Evolutionary conservation across 2,888 invertebrate genomes (phyloP).

Genomic region (Caenorhabditis sp.): DNA sequence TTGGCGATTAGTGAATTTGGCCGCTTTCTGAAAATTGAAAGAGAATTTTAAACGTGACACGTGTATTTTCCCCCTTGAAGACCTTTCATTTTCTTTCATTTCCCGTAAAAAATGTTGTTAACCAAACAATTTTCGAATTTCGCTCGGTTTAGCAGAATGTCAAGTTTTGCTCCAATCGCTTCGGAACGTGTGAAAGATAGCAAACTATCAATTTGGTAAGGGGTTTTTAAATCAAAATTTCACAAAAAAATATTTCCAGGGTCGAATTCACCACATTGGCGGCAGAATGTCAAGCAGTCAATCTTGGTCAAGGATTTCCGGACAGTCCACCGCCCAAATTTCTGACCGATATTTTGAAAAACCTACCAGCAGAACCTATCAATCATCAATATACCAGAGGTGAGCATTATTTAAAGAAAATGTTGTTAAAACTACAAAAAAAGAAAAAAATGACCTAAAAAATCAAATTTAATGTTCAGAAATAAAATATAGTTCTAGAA

Average conservation of each 20-base stretch:
- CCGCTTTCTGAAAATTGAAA: constrained; percentile 13
- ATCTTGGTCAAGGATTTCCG: constrained; percentile 71
- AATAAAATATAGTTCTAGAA: too few species aligned
- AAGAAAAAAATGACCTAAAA: too few species aligned
- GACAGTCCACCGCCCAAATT: constrained; percentile 67
- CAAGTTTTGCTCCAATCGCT: constrained; percentile 28
- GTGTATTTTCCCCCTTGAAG: too few species aligned
- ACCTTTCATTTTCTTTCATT: too few species aligned
- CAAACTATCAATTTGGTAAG: constrained; percentile 49
- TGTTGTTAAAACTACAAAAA: too few species aligned
- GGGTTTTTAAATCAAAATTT: constrained; percentile 4
- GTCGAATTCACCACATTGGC: constrained; percentile 70
- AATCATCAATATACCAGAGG: constrained; percentile 66
- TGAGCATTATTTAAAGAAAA: too few species aligned
- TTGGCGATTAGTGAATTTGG: constrained; percentile 63
- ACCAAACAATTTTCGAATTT: neutral
- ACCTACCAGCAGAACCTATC: constrained; percentile 57
- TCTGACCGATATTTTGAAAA: constrained; percentile 58
- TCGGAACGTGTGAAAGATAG: constrained; percentile 36
- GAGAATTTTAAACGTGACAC: neutral
- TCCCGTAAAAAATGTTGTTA: neutral
- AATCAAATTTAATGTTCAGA: too few species aligned
- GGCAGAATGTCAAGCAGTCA: constrained; percentile 67
- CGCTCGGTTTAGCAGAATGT: constrained; percentile 13
- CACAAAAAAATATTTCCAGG: constrained; percentile 30